phyloP scores from a whole-genome alignment of 2,113 vertebrate species.

The Herpetotheres cachinnans region DNA sequence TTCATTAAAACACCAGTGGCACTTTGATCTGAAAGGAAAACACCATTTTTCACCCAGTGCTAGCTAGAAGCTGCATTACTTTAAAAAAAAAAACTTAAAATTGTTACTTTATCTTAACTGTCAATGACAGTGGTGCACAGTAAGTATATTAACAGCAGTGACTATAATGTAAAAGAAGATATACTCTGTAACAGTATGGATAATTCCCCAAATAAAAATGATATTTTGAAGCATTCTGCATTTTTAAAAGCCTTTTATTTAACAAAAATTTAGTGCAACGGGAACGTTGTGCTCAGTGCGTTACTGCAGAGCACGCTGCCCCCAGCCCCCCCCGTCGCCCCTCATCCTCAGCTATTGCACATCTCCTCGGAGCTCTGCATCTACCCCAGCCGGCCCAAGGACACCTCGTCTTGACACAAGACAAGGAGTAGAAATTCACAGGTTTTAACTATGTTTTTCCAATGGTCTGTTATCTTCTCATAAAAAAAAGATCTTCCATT shows the following conservation, averaged over 20 bases:
- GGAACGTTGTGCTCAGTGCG: rapidly evolving
- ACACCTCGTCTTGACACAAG: not conserved
- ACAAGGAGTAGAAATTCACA: not conserved
- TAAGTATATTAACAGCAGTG: not conserved
- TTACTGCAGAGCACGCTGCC: not conserved
- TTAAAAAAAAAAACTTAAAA: not conserved
- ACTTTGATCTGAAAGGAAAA: constrained; percentile 26
- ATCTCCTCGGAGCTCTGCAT: not conserved
- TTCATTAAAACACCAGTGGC: constrained; percentile 5
- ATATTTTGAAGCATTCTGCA: not conserved
- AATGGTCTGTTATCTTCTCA: not conserved
- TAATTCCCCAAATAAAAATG: not conserved
- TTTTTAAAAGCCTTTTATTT: not conserved
- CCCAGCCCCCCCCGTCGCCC: not conserved
- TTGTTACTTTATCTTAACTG: constrained; percentile 2
- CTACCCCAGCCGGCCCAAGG: not conserved
- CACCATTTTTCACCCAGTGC: not conserved
- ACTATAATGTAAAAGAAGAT: not conserved
- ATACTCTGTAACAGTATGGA: not conserved
- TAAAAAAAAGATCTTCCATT: not conserved
- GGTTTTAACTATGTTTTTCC: constrained; percentile 10
- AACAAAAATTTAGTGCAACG: not conserved
- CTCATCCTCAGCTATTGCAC: not conserved
- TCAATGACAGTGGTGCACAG: not conserved
- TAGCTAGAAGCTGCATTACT: not conserved